Evolutionary conservation across 2,888 invertebrate species (phyloP).

Genomic region (Mythimna vitellina): DNA sequence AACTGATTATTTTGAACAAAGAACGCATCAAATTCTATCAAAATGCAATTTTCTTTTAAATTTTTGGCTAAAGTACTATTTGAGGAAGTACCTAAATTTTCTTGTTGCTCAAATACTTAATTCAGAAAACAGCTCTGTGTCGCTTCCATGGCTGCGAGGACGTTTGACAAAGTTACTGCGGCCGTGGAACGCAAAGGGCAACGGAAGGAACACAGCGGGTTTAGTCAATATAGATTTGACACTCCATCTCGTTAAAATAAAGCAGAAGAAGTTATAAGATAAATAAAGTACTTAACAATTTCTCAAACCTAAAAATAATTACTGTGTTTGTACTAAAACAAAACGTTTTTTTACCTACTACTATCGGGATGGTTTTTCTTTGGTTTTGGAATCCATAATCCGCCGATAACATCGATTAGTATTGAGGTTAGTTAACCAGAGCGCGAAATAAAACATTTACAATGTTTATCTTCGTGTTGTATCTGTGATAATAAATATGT

Average conservation of each 20-base stretch:
- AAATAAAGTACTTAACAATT: too few species aligned
- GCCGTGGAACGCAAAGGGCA: too few species aligned
- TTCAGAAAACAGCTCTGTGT: background rate
- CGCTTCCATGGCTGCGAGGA: too few species aligned
- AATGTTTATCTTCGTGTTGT: slow-evolving; percentile 11
- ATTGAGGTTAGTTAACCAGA: slow-evolving; percentile 32
- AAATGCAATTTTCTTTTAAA: too few species aligned
- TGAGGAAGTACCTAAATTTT: background rate
- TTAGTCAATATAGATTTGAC: too few species aligned
- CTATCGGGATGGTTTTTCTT: background rate
- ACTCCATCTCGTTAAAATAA: too few species aligned
- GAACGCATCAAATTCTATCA: background rate
- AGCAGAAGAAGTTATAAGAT: too few species aligned
- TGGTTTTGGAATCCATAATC: slow-evolving; percentile 20
- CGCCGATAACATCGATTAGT: slow-evolving; percentile 31
- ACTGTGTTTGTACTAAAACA: background rate
- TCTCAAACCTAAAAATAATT: too few species aligned
- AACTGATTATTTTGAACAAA: background rate
- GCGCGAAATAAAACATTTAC: slow-evolving; percentile 6
- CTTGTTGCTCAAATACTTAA: background rate
- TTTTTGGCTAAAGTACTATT: too few species aligned
- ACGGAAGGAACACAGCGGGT: too few species aligned
- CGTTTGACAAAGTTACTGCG: too few species aligned
- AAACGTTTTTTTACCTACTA: background rate
- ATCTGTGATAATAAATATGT: background rate